A percentile compares a stretch with the other conserved stretches of the same genome.
Evolutionary conservation across 2,888 invertebrate species (phyloP).

Genomic region (Zaprionus lineosus): DNA sequence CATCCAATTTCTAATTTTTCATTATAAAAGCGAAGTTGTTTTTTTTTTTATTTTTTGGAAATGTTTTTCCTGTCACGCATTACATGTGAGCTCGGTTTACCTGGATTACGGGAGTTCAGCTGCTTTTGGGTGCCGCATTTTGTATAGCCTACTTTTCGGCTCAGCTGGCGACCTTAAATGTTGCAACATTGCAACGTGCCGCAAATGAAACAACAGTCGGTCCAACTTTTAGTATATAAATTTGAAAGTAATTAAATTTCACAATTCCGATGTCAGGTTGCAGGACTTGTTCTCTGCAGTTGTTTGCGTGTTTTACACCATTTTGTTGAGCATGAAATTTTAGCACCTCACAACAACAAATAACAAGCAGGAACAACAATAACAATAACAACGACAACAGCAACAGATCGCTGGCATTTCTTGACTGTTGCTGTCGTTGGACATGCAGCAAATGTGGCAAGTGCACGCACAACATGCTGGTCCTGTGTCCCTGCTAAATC

Average conservation of each 20-base stretch:
- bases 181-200: constrained; percentile 7
- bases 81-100: no score
- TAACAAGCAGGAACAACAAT: constrained; percentile 1
- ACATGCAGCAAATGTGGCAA: constrained; percentile 57
- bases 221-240: constrained; percentile 51
- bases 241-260: constrained; percentile 61
- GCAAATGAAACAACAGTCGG: constrained; percentile 13
- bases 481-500: constrained; percentile 20
- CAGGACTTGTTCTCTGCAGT: constrained; percentile 8
- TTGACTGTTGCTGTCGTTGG: constrained; percentile 19
- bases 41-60: no score
- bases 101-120: no score
- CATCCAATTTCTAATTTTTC: no score
- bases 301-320: constrained; percentile 60
- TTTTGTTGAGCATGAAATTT: constrained; percentile 58
- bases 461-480: constrained; percentile 39
- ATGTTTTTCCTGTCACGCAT: no score
- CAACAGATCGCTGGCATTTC: constrained; percentile 35
- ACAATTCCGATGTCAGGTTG: constrained; percentile 36
- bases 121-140: constrained; percentile 8
- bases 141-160: constrained; percentile 42
- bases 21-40: no score
- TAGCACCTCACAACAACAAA: constrained; percentile 49
- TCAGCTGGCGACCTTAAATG: constrained; percentile 35
- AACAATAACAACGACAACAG: constrained; percentile 13